A percentile compares a stretch with the other conserved stretches of the same genome.
Conservation (phyloP, 2,113 vertebrate genomes). For the Bujurquina vittata region DNA sequence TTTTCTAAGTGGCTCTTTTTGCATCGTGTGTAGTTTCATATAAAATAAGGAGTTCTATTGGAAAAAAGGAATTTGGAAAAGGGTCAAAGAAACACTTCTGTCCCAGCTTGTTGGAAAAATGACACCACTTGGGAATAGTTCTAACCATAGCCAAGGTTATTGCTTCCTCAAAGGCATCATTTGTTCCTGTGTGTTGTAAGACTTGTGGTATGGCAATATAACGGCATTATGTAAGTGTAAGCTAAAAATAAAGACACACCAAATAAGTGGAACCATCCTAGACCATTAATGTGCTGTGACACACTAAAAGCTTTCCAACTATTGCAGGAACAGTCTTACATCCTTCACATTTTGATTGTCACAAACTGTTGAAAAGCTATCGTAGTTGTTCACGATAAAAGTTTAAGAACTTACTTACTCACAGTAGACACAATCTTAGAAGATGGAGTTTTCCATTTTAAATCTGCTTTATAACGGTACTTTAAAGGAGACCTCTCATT, state of each 20-base stretch:
- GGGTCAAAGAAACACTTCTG: conserved; percentile 1
- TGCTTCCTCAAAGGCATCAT: conserved; percentile 45
- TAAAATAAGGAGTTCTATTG: not conserved
- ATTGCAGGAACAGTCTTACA: not conserved
- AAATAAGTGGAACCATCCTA: conserved; percentile 26
- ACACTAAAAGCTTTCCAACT: conserved; percentile 30
- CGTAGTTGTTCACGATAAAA: not conserved
- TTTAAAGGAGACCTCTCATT: not conserved
- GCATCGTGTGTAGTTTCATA: not conserved
- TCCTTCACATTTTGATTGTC: not conserved
- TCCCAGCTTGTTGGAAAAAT: not conserved
- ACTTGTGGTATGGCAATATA: not conserved
- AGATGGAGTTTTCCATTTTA: not conserved
- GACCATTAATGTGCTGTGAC: conserved; percentile 13
- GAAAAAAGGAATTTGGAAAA: conserved; percentile 5
- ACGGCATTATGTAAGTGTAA: conserved; percentile 33
- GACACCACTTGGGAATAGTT: conserved; percentile 26
- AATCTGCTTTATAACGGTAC: not conserved
- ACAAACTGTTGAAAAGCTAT: not conserved
- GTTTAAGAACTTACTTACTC: not conserved
- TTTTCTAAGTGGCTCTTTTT: not conserved
- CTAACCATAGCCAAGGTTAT: conserved; percentile 26
- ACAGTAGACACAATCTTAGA: not conserved
- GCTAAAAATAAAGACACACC: conserved; percentile 35
- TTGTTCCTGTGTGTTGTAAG: conserved; percentile 26